Conservation (phyloP, 2,113 vertebrate genomes). For the Crotalus viridis region DNA sequence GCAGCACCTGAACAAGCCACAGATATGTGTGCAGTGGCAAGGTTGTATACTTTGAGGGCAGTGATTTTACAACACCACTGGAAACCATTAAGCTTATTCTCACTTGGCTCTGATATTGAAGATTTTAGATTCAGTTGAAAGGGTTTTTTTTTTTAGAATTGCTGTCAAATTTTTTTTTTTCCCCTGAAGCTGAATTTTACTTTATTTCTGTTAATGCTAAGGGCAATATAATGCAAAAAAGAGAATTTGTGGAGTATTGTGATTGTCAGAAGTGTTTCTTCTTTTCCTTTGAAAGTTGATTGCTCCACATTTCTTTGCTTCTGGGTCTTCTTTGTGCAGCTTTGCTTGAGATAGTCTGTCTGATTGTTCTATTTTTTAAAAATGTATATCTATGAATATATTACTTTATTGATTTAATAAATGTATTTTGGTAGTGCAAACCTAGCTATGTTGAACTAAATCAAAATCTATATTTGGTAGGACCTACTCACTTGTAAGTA, state of each 20-base stretch:
- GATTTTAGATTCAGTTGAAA: neutral
- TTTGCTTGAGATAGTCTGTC: neutral
- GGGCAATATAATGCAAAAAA: neutral
- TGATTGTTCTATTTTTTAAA: neutral
- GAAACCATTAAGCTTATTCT: neutral
- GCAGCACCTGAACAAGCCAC: neutral
- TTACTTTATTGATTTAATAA: neutral
- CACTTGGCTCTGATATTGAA: neutral
- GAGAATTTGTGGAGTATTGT: neutral
- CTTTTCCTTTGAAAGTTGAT: neutral
- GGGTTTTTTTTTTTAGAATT: neutral
- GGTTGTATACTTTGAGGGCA: neutral
- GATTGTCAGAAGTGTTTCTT: neutral
- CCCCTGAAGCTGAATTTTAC: neutral
- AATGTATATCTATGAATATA: neutral
- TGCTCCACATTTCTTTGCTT: neutral
- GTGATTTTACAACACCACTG: neutral
- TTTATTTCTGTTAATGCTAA: neutral
- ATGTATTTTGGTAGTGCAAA: neutral
- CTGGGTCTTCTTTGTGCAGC: neutral
- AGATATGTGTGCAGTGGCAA: neutral
- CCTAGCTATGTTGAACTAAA: neutral
- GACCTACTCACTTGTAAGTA: neutral
- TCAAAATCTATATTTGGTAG: neutral
- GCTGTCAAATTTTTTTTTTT: rapidly evolving